These are phyloP conservation scores for Sebastes paucispinis DNA, from an alignment of 2,797 vertebrate species.

Conservation along the genomic window DNA sequence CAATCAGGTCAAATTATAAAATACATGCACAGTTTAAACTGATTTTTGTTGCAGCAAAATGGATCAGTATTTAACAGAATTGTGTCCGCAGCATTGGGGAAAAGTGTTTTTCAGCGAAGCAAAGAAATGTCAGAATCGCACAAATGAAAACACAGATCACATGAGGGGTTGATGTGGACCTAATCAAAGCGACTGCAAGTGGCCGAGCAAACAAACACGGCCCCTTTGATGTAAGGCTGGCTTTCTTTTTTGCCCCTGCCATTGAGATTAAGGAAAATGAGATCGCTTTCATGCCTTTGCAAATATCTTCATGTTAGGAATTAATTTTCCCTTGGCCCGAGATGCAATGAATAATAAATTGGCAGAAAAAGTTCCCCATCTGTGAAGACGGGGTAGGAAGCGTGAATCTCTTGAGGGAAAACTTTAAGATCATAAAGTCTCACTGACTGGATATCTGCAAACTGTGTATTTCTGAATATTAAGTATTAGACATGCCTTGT, in stretches of 20 bases:
- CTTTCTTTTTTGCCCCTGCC: constrained; percentile 58
- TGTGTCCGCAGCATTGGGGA: background rate
- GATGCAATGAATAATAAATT: constrained; percentile 76
- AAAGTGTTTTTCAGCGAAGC: constrained; percentile 12
- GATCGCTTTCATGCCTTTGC: constrained; percentile 74
- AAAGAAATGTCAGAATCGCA: constrained; percentile 62
- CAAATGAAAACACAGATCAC: constrained; percentile 38
- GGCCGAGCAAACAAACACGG: constrained; percentile 64
- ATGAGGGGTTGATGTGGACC: constrained; percentile 54
- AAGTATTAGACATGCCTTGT: background rate
- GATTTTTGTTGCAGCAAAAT: background rate
- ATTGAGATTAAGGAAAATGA: constrained; percentile 70
- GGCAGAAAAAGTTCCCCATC: constrained; percentile 69
- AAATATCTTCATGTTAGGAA: constrained; percentile 74
- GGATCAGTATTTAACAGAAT: background rate
- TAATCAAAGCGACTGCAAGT: constrained; percentile 68
- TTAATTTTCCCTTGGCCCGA: constrained; percentile 72
- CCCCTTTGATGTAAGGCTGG: constrained; percentile 66
- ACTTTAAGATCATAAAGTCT: constrained; percentile 55
- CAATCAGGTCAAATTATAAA: background rate
- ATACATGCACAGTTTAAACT: background rate
- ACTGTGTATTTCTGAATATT: constrained; percentile 31
- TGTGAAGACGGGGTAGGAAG: constrained; percentile 55
- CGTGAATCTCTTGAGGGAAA: constrained; percentile 55
- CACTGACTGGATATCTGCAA: constrained; percentile 29